A percentile compares a stretch with the other conserved stretches of the same genome.
These are phyloP conservation scores for Pachydiplax longipennis DNA, from an alignment of 2,888 invertebrate species.

Conservation along the genomic window DNA sequence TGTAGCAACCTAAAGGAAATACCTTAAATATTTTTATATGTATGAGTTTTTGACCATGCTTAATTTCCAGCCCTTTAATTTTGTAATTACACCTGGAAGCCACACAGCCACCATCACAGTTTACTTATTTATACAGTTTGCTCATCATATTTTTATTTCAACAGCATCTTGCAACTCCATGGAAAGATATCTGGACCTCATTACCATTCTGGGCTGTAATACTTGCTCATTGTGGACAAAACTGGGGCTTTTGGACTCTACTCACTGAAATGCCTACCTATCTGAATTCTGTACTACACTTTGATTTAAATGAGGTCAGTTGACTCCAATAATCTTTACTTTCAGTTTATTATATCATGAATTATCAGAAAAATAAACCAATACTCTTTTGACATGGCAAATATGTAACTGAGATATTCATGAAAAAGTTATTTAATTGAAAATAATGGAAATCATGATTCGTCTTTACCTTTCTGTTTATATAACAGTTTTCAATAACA, in stretches of 20 bases:
- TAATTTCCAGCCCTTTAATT: no score
- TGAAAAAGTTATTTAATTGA: no score
- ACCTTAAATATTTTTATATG: no score
- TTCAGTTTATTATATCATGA: neutral
- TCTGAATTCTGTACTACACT: conserved; percentile 74
- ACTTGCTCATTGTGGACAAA: conserved; percentile 75
- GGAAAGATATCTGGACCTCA: conserved; percentile 73
- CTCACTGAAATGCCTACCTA: conserved; percentile 83
- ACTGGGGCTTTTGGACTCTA: conserved; percentile 85
- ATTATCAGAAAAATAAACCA: no score
- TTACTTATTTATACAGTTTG: neutral
- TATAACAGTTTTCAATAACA: no score
- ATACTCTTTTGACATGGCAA: neutral
- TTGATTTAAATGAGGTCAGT: conserved; percentile 73
- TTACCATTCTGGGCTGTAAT: conserved; percentile 75
- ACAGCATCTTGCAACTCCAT: conserved; percentile 72
- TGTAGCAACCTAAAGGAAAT: no score
- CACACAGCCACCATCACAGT: neutral
- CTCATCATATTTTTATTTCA: neutral
- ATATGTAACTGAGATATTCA: neutral
- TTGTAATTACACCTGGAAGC: neutral
- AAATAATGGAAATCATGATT: no score
- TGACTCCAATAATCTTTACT: conserved; percentile 24
- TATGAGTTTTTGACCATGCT: neutral
- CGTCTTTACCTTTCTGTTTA: no score